Evolutionary conservation across 2,113 vertebrate species (phyloP), one percentile per base, ranked within the genome.

Genomic region (Strix aluco): DNA sequence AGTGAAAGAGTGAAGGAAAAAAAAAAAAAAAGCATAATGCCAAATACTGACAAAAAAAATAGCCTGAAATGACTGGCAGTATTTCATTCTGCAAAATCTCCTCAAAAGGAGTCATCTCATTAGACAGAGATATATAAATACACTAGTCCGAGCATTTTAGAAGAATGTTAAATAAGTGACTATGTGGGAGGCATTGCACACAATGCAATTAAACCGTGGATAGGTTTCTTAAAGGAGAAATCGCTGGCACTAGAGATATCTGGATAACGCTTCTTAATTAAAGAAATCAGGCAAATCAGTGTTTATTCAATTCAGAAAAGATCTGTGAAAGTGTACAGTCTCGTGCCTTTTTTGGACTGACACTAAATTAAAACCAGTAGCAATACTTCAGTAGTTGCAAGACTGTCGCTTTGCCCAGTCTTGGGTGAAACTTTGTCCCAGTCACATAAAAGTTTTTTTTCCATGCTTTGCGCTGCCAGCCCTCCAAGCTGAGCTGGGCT

Each of bases 371-470:
- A 91, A 81, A 36, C 5, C 72, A 72, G 66, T 4, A 78, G 10
- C 11, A 1, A 38, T 13, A 70, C 30, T 71, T 58, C 55, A 34
- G 52, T 10, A 21, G 26, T 38, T 63, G 51, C 79, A 63, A 83
- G n/a, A 57, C 21, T 77, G 81, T 73, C 6, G 0, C 59, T 96
- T 42, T 84, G 57, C 69, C 57, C 62, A 93, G 44, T 51, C 84
- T 83, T 30, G 29, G 97, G 55, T 32, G 63, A 93, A 97, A 97
- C 84, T 97, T 97, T 94, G 84, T 96, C 81, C 74, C 71, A 74
- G 54, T 32, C 81, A 74, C 59, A 91, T 51, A 75, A 81, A 97
- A 96, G 73, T 97, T 96, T 82, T 90, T 90, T 77, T 85, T 17
- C 69, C 59, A 47, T 7, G 34, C 65, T 90, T 87, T 79, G 62